Evolutionary conservation across 2,113 vertebrate species (phyloP), one percentile per base, ranked within the genome.

Genomic region (Passer domesticus): DNA sequence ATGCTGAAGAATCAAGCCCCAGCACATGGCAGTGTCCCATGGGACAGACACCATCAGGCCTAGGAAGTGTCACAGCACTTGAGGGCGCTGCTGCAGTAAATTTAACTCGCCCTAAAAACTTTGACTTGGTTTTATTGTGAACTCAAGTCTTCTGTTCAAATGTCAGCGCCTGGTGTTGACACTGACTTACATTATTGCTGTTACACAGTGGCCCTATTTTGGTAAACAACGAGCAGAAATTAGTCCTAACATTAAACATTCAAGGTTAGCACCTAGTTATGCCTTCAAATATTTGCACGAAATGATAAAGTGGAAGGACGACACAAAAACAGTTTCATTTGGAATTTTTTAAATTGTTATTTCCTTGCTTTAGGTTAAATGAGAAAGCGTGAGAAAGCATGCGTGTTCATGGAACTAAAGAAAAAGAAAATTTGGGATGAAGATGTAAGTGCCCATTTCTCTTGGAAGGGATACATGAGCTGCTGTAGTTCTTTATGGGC

Each of bases 21-120:
- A 60, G 62, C 25, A 64, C 62, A 59, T 1, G 21, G 84, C 41
- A 8, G 30, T 4, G 63, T 37, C 55, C 50, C 75, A 13, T 13
- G 69, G 79, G 79, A 90, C 43, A 47, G 59, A 28, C 58, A 58
- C 75, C n/a, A 11, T 5, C 47, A 44, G 75, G 73, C 74, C 66
- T 77, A 85, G 83, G 15, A 89, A 93, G 35, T 76, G 56, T 91
- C 47, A 0, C 44, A 92, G 93, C 96, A 96, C 97, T 94, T 93
- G 97, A 96, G 96, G 97, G 95, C 97, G 93, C 95, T 97, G 93
- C 96, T 97, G 97, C 83, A 90, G 81, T 91, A 96, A 87, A 82
- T 95, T 96, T 96, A 92, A 90, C 80, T 91, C 69, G 23, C 77
- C 79, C 83, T 69, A 82, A 96, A 89, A 67, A 5, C n/a, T 67